A percentile compares a stretch with the other conserved stretches of the same genome.
These are phyloP conservation scores for Aphyosemion australe DNA, from an alignment of 2,113 vertebrate genomes.

Conservation along the genomic window DNA sequence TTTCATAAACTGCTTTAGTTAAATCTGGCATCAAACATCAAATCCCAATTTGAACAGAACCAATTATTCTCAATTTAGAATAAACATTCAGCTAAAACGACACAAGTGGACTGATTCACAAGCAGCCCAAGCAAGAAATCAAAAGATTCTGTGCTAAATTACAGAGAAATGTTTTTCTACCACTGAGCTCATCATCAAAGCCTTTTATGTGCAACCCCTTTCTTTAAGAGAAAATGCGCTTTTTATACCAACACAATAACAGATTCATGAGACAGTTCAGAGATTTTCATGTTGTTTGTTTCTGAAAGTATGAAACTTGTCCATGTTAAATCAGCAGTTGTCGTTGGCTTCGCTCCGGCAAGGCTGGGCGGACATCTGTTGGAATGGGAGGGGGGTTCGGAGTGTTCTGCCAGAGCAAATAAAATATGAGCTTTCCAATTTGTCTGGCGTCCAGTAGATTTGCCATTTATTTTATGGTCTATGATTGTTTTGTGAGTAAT, in stretches of 20 bases:
- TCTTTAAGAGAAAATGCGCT: neutral
- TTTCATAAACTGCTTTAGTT: neutral
- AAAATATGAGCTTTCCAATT: neutral
- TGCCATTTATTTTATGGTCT: neutral
- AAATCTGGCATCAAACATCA: neutral
- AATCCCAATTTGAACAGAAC: neutral
- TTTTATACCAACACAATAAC: neutral
- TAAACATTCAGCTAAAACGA: neutral
- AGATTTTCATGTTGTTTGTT: neutral
- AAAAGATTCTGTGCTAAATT: neutral
- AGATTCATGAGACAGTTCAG: neutral
- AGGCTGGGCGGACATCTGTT: conserved; percentile 4
- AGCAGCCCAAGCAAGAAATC: neutral
- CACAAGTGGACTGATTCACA: neutral
- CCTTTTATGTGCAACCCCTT: neutral
- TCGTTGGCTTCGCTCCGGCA: neutral
- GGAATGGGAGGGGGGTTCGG: neutral
- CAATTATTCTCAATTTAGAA: neutral
- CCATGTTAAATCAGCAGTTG: conserved; percentile 8
- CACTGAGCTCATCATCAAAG: neutral
- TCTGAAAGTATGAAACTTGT: neutral
- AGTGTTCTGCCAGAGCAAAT: conserved; percentile 6
- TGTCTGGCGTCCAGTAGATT: neutral
- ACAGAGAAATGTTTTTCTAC: neutral
- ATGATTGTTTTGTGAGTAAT: neutral